phyloP scores from a whole-genome alignment of 2,797 vertebrate species.

The Coracias cyanogaster region DNA sequence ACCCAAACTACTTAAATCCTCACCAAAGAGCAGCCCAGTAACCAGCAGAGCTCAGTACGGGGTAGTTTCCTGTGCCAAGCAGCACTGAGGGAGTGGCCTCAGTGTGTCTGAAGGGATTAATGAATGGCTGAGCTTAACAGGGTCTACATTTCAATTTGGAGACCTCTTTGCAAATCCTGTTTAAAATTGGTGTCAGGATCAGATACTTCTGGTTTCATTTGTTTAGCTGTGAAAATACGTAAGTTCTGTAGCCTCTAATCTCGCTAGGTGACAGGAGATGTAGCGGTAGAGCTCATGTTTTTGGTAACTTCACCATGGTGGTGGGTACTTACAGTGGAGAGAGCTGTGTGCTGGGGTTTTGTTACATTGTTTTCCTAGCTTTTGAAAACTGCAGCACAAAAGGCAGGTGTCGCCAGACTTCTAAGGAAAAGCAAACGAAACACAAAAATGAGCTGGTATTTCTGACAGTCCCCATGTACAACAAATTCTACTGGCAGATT shows the following conservation, averaged over 20 bases:
- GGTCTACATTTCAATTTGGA: not conserved
- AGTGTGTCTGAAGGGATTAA: not conserved
- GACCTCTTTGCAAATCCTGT: not conserved
- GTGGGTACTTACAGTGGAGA: not conserved
- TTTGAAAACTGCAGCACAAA: not conserved
- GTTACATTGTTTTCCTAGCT: not conserved
- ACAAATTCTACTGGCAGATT: not conserved
- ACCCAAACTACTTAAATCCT: not conserved
- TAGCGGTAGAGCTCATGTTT: not conserved
- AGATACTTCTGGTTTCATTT: not conserved
- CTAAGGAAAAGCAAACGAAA: not conserved
- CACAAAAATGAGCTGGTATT: not conserved
- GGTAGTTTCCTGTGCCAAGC: not conserved
- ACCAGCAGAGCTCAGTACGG: not conserved
- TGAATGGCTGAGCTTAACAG: not conserved
- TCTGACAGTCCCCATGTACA: not conserved
- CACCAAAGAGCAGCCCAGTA: not conserved
- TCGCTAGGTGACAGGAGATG: not conserved
- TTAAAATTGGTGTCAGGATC: not conserved
- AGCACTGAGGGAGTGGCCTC: not conserved
- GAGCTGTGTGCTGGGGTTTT: not conserved
- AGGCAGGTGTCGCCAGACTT: not conserved
- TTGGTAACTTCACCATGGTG: not conserved
- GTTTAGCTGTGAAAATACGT: not conserved
- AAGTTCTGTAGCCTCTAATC: not conserved